Conservation (phyloP, 2,888 invertebrate genomes). For the Rhingia campestris region DNA sequence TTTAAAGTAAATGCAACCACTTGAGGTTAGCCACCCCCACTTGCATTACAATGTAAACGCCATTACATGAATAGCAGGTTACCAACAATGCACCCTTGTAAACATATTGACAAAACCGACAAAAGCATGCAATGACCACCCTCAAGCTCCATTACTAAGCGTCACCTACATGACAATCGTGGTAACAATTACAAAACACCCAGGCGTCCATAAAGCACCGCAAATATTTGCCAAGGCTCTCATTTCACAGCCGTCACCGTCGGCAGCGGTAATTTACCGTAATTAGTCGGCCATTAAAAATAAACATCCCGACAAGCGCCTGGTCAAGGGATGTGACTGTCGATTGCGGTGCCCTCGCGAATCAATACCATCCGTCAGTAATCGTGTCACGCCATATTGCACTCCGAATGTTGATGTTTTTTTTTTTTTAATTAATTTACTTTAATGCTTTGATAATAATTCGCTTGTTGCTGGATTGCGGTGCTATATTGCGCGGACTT, state of each 20-base stretch:
- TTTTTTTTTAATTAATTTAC: slow-evolving; percentile 78
- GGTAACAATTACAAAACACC: slow-evolving; percentile 43
- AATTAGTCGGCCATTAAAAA: slow-evolving; percentile 61
- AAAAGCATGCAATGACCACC: slow-evolving; percentile 13
- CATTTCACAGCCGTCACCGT: slow-evolving; percentile 12
- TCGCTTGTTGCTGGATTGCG: slow-evolving; percentile 70
- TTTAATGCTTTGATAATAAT: slow-evolving; percentile 81
- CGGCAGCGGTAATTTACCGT: slow-evolving; percentile 47
- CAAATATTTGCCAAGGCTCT: slow-evolving; percentile 63
- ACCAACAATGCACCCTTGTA: not conserved
- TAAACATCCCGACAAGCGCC: slow-evolving; percentile 39
- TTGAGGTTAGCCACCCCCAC: not conserved
- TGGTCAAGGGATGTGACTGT: slow-evolving; percentile 49
- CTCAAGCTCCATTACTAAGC: not conserved
- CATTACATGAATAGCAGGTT: not conserved
- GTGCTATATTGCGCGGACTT: not conserved
- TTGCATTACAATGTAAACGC: not conserved
- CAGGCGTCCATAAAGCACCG: slow-evolving; percentile 23
- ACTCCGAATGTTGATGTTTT: slow-evolving; percentile 79
- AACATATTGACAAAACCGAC: slow-evolving; percentile 33
- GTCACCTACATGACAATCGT: slow-evolving; percentile 17
- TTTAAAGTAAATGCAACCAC: not conserved
- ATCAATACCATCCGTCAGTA: slow-evolving; percentile 61
- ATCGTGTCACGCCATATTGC: slow-evolving; percentile 80
- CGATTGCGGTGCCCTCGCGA: slow-evolving; percentile 41